These are phyloP conservation scores for Gymnocypris eckloni DNA, from an alignment of 2,797 vertebrate genomes.

Conservation along the genomic window DNA sequence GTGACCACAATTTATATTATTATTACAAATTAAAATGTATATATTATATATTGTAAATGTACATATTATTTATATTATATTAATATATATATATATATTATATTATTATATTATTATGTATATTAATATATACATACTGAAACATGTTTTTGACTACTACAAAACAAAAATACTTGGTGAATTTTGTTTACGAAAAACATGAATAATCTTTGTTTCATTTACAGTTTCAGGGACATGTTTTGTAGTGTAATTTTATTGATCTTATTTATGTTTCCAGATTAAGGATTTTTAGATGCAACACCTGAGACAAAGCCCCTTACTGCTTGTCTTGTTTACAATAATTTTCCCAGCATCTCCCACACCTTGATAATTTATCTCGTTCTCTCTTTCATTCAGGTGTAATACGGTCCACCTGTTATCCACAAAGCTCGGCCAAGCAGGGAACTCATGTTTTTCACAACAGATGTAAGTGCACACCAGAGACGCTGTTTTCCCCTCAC, in stretches of 20 bases:
- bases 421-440: slow-evolving; percentile 25
- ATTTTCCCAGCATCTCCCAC: slow-evolving; percentile 3
- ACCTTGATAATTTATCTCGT: not conserved
- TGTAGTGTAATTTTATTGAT: not conserved
- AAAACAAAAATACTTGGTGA: not conserved
- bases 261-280: not conserved
- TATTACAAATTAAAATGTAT: not conserved
- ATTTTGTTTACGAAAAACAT: not conserved
- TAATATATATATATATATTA: not conserved
- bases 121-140: not conserved
- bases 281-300: not conserved
- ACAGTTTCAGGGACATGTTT: not conserved
- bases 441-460: slow-evolving; percentile 53
- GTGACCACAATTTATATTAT: not conserved
- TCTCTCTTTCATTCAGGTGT: slow-evolving; percentile 27
- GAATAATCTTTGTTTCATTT: not conserved
- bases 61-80: not conserved
- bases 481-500: slow-evolving; percentile 14
- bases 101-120: not conserved
- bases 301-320: not conserved
- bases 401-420: slow-evolving; percentile 35
- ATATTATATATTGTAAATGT: not conserved
- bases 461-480: slow-evolving; percentile 29
- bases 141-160: not conserved
- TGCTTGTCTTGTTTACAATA: not conserved